Evolutionary conservation across 1,140 invertebrate genomes (phyloP), one percentile per base, ranked within the genome.

Genomic region (Pogonus chalceus): DNA sequence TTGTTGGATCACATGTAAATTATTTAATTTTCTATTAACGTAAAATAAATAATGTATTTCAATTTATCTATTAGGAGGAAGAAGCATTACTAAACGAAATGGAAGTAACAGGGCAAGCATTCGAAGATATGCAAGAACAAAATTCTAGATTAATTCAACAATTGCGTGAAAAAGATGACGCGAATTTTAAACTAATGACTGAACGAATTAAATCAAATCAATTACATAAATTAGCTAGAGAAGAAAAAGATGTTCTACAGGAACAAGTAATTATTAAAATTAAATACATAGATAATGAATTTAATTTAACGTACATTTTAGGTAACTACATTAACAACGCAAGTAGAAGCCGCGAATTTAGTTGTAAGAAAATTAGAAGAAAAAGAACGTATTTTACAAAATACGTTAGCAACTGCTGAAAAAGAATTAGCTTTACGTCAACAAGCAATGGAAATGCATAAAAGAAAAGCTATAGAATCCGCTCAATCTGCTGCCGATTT

Each of bases 121-220:
- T 97, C 69, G 96, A 99, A 73, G 95, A 98, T 65, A 97, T 98
- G 93, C 95, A 98, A 61, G 95, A 98, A 66, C 94, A 98, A 71
- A 99, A 99, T 74, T 92, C 91, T 0, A 75, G 96, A 23, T 76
- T 99, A 10, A 90, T 99, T 49, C 93, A 98, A 63, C 95, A 98
- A 70, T 72, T 99, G 16, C 75, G 92, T 2, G 96, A 99, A 68
- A 99, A 98, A 65, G 96, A 99, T 69, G 96, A 99, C 69, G 95
- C 96, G 2, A 99, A 99, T 73, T 98, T 99, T 65, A 99, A 99
- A 73, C 81, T 99, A 0, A 98, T 99, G 94, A 94, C 93, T 0
- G 96, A 99, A 65, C 71, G 92, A 51, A 98, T 98, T 50, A 98
- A 98, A 71, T 91, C 93, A 2, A 97, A 97, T 72, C 93, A 97